These are phyloP conservation scores for Popillia japonica DNA, from an alignment of 1,140 invertebrate genomes.

Conservation along the genomic window DNA sequence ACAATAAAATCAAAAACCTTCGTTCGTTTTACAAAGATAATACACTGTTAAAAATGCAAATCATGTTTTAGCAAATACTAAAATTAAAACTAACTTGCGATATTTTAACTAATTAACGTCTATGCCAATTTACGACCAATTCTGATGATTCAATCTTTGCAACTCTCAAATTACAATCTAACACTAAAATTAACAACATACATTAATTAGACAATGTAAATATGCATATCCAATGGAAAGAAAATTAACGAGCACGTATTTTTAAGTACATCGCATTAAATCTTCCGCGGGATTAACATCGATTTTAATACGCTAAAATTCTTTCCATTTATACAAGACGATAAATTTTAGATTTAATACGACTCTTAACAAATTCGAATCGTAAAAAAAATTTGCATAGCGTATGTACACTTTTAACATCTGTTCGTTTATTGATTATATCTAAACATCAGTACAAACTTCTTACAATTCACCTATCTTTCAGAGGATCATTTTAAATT, in stretches of 20 bases:
- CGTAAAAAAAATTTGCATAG: slow-evolving; percentile 14
- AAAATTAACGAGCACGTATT: background rate
- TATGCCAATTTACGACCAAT: no score
- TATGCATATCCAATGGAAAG: no score
- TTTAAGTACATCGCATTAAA: background rate
- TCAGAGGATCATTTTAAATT: background rate
- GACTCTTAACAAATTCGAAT: background rate
- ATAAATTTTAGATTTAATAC: slow-evolving; percentile 1
- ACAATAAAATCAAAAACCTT: no score
- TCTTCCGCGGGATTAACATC: background rate
- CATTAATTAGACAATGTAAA: no score
- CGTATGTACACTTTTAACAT: background rate
- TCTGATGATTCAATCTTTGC: no score
- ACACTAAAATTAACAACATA: no score
- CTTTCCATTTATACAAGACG: background rate
- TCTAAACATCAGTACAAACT: background rate
- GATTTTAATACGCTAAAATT: slow-evolving; percentile 5
- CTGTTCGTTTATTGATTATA: background rate
- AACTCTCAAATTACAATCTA: no score
- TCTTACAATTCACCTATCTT: background rate
- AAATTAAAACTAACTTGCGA: no score
- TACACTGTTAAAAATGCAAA: no score
- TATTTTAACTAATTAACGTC: no score
- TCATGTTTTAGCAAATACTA: no score
- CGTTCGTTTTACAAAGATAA: no score